Base-by-base conservation (phyloP, 2,797 vertebrate genomes). In the Anomalospiza imberbis region DNA sequence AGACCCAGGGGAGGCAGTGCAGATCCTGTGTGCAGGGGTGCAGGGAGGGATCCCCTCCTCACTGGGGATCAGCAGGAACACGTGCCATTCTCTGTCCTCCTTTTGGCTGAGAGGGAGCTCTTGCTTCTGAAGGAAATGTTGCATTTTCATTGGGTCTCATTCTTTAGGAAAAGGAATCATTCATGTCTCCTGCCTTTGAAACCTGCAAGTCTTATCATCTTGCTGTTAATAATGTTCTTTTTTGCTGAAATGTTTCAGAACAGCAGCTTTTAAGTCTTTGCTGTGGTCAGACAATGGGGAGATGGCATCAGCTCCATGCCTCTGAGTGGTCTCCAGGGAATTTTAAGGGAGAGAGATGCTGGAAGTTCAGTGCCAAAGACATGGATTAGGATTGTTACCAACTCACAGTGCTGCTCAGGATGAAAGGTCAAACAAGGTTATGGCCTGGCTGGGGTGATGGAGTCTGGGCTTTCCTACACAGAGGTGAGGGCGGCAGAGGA, bases 111-210 rank as follows among this genome's bases (percentile, higher is more conserved):
- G 79, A 86, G 34, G 31, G 36, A 95, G 68, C 71, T 85, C 74
- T 34, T 32, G 21, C 75, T 76, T 65, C 89, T 91, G 92, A 74
- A 82, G 88, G 84, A 92, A 73, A 80, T 28, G 24, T 7, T 68
- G 61, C 34, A 0, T 93, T 94, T 94, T 83, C 91, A 83, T 32
- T 50, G 61, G 24, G 50, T 28, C 91, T 92, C 76, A 57, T 87
- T 94, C 78, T 91, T 82, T 71, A 77, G 67, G 81, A 87, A 91
- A 74, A 89, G 75, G 67, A 92, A 89, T 85, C 86, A 89, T 87
- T 93, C 77, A 74, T 51, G 38, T 74, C 84, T 88, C 74, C 48
- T 74, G 84, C 55, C 57, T 93, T 95, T 85, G 85, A 93, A 91
- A 87, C 72, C 61, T 85, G 78, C 53, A 68, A 92, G 68, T 51